Percentiles rank a stretch among this genome's conserved stretches.
These are phyloP conservation scores for Hippocampus guttulatus DNA, from an alignment of 2,113 vertebrate species.

Conservation along the genomic window DNA sequence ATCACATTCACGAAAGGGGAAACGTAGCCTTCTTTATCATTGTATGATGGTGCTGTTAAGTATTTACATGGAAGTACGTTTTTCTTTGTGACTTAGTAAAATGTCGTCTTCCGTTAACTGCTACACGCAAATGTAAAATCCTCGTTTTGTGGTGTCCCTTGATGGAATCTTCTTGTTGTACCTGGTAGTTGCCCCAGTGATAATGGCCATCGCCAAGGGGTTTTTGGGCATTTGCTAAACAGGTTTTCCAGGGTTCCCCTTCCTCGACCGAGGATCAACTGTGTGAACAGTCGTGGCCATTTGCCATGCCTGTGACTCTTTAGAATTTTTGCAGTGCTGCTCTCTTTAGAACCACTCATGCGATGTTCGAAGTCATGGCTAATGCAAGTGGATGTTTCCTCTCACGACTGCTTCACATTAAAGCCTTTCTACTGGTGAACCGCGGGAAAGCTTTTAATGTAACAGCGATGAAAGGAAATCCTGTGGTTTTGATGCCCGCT, in stretches of 20 bases:
- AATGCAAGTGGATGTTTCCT: slow-evolving; percentile 22
- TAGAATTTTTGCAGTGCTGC: neutral
- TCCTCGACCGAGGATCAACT: too few species aligned
- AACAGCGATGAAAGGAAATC: neutral
- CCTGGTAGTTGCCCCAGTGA: too few species aligned
- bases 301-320: neutral
- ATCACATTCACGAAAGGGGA: neutral
- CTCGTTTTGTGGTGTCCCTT: neutral
- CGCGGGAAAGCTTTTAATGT: slow-evolving; percentile 30
- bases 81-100: neutral
- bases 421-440: slow-evolving; percentile 24
- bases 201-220: too few species aligned
- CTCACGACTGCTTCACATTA: slow-evolving; percentile 18
- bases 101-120: neutral
- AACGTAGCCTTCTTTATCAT: neutral
- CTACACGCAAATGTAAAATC: neutral
- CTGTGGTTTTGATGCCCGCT: slow-evolving; percentile 1
- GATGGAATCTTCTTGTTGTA: too few species aligned
- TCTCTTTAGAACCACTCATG: slow-evolving; percentile 2
- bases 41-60: neutral
- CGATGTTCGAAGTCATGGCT: neutral
- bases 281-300: neutral
- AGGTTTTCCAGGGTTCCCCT: too few species aligned
- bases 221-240: too few species aligned
- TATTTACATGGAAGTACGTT: neutral